Percentiles rank a stretch among this genome's conserved stretches.
Evolutionary conservation across 2,888 invertebrate genomes (phyloP).

Genomic region (Xylota segnis): DNA sequence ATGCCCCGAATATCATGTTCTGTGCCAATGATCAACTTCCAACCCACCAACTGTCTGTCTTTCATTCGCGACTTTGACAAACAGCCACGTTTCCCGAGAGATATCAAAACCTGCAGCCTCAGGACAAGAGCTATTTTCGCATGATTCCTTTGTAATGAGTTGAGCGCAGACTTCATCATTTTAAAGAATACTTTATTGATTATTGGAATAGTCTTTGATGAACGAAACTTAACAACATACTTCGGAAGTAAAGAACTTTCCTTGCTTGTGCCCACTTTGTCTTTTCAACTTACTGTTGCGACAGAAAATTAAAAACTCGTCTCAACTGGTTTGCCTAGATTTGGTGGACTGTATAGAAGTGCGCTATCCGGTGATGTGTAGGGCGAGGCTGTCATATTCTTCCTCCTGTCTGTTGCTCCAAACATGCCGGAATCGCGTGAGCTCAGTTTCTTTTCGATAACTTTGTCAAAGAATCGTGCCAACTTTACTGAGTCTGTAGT

Average conservation of each 20-base stretch:
- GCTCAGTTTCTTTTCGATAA: slow-evolving; percentile 84
- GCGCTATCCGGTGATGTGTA: slow-evolving; percentile 41
- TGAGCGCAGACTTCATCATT: too few relatives aligned
- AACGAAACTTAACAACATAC: neutral
- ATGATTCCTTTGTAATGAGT: too few relatives aligned
- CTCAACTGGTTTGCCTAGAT: slow-evolving; percentile 23
- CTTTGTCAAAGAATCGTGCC: slow-evolving; percentile 97
- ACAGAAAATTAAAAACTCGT: slow-evolving; percentile 18
- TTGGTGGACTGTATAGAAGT: slow-evolving; percentile 25
- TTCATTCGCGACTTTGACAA: too few relatives aligned
- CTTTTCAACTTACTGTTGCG: neutral
- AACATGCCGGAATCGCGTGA: slow-evolving; percentile 78
- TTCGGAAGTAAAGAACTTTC: too few relatives aligned
- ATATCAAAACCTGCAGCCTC: too few relatives aligned
- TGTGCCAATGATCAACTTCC: too few relatives aligned
- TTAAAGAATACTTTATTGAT: neutral
- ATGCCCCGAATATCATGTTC: too few relatives aligned
- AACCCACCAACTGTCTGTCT: too few relatives aligned
- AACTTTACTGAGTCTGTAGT: slow-evolving; percentile 97
- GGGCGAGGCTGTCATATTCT: slow-evolving; percentile 20
- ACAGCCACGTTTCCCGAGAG: too few relatives aligned
- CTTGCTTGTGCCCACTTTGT: too few relatives aligned
- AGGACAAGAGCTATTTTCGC: too few relatives aligned
- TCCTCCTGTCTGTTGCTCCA: slow-evolving; percentile 75
- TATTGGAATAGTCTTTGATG: neutral